phyloP scores from a whole-genome alignment of 1,140 invertebrate species.

The Heliothis virescens region DNA sequence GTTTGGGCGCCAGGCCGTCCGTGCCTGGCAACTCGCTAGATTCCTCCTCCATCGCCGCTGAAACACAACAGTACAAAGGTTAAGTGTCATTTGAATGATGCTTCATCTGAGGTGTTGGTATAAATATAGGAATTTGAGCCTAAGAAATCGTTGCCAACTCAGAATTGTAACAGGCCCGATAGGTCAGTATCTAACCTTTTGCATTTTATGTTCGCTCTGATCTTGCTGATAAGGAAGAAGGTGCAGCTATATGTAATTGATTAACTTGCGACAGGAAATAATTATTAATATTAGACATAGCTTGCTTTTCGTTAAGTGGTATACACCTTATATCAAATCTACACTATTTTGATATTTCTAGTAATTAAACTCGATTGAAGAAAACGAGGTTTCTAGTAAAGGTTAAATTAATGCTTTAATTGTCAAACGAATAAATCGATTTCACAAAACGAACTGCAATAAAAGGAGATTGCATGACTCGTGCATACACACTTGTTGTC shows the following conservation, averaged over 20 bases:
- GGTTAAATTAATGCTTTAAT: neutral
- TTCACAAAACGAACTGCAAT: neutral
- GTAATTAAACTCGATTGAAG: neutral
- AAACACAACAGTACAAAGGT: slow-evolving; percentile 47
- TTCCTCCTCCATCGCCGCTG: slow-evolving; percentile 84
- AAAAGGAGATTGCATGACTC: neutral
- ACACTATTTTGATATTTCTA: too few relatives aligned
- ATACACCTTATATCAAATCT: neutral
- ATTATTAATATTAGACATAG: too few relatives aligned
- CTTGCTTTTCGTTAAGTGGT: too few relatives aligned
- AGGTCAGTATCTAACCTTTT: slow-evolving; percentile 29
- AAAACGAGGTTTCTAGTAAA: neutral
- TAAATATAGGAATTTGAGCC: neutral
- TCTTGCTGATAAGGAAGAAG: slow-evolving; percentile 6
- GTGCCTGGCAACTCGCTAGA: slow-evolving; percentile 79
- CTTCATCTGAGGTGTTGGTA: slow-evolving; percentile 1
- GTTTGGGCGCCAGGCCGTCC: slow-evolving; percentile 89
- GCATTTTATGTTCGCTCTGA: neutral
- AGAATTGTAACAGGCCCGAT: slow-evolving; percentile 10
- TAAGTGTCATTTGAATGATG: slow-evolving; percentile 10
- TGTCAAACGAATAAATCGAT: neutral
- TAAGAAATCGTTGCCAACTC: slow-evolving; percentile 10
- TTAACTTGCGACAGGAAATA: neutral
- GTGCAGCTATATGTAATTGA: neutral
- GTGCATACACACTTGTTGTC: neutral